phyloP scores from a whole-genome alignment of 2,113 vertebrate genomes.

The Ardeotis arabs region DNA sequence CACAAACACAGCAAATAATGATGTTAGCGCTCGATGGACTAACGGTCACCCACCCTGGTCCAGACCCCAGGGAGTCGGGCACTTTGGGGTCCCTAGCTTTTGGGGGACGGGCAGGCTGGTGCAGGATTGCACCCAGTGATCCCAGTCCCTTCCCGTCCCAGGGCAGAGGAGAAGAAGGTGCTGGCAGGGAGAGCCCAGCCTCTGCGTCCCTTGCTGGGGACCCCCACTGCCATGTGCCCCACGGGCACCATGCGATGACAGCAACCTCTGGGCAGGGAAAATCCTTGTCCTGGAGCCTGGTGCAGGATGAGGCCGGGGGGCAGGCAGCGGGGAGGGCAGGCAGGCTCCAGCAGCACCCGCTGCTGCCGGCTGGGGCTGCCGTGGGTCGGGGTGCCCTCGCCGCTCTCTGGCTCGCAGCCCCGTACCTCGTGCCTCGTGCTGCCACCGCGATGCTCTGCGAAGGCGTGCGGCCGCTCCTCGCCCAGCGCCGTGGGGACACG shows the following conservation, averaged over 20 bases:
- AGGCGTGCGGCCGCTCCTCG: accelerated
- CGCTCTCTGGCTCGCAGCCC: not conserved
- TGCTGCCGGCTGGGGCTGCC: not conserved
- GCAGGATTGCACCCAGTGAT: not conserved
- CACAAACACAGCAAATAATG: not conserved
- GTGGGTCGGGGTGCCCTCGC: not conserved
- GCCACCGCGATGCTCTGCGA: accelerated
- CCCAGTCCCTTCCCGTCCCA: not conserved
- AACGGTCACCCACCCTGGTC: not conserved
- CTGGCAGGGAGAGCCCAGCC: not conserved
- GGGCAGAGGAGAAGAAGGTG: not conserved
- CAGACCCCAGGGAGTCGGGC: not conserved
- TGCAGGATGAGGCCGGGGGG: not conserved
- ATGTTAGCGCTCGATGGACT: not conserved
- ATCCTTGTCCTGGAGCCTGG: accelerated
- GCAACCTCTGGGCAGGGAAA: accelerated
- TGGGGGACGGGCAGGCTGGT: accelerated
- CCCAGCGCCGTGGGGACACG: accelerated
- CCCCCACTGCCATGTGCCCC: not conserved
- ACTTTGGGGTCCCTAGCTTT: not conserved
- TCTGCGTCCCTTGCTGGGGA: not conserved
- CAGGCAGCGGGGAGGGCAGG: not conserved
- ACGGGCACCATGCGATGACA: not conserved
- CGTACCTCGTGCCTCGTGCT: accelerated
- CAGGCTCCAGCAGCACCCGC: not conserved